A percentile compares a stretch with the other conserved stretches of the same genome.
phyloP scores from a whole-genome alignment of 2,888 invertebrate genomes.

The Agonopterix alstromeriana region DNA sequence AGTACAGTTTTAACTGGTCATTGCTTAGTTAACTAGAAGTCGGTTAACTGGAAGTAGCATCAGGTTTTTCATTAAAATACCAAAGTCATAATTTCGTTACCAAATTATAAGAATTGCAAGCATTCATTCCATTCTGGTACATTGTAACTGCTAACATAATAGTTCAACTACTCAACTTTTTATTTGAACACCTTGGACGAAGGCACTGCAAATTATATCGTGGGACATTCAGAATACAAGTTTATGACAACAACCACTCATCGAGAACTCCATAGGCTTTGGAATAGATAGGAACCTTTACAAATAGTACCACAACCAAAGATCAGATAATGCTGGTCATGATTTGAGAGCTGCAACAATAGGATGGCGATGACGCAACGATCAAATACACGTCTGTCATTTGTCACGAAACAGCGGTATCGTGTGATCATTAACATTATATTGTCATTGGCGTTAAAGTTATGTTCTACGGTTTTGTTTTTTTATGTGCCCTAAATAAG shows the following conservation, averaged over 20 bases:
- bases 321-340: background rate
- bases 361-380: slow-evolving; percentile 7
- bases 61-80: background rate
- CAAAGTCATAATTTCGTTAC: too few relatives aligned
- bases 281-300: too few relatives aligned
- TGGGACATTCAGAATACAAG: slow-evolving; percentile 13
- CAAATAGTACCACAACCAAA: too few relatives aligned
- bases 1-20: too few relatives aligned
- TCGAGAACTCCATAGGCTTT: background rate
- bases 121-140: too few relatives aligned
- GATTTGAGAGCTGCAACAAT: slow-evolving; percentile 3
- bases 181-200: slow-evolving; percentile 16
- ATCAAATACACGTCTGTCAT: slow-evolving; percentile 6
- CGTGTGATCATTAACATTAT: slow-evolving; percentile 10
- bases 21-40: too few relatives aligned
- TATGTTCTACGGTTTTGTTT: slow-evolving; percentile 3
- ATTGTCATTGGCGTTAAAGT: slow-evolving; percentile 8
- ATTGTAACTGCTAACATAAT: too few relatives aligned
- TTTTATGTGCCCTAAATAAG: background rate
- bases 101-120: too few relatives aligned
- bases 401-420: slow-evolving; percentile 9
- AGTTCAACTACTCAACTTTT: slow-evolving; percentile 6
- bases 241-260: slow-evolving; percentile 6
- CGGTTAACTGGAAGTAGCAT: too few relatives aligned
- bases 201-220: slow-evolving; percentile 12